phyloP scores from a whole-genome alignment of 1,140 invertebrate species.

The Vanessa tameamea region DNA sequence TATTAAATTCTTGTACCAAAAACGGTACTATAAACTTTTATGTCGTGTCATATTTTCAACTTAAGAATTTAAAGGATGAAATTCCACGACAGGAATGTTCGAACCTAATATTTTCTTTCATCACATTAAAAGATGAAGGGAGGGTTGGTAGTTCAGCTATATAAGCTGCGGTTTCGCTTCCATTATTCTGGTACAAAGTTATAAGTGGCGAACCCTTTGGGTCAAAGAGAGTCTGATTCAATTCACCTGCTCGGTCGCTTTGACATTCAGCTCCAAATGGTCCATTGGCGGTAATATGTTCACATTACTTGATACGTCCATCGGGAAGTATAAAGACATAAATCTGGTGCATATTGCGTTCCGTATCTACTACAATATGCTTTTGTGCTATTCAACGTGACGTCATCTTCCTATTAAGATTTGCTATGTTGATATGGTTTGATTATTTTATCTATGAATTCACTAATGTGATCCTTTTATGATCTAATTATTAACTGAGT shows the following conservation, averaged over 20 bases:
- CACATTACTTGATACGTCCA: constrained; percentile 18
- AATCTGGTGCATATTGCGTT: constrained; percentile 2
- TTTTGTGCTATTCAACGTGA: background rate
- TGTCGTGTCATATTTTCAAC: constrained; percentile 16
- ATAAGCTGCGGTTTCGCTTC: constrained; percentile 28
- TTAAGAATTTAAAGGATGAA: constrained; percentile 29
- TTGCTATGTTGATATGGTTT: background rate
- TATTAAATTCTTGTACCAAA: constrained; percentile 20
- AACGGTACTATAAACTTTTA: constrained; percentile 21
- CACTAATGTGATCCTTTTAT: background rate
- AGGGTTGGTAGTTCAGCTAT: constrained; percentile 26
- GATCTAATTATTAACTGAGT: background rate
- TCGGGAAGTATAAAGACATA: constrained; percentile 22
- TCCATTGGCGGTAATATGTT: constrained; percentile 25
- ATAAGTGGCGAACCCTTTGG: constrained; percentile 31
- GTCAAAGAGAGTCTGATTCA: constrained; percentile 36
- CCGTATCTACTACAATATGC: background rate
- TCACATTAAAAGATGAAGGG: constrained; percentile 22
- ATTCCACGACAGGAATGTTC: constrained; percentile 26
- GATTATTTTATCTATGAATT: background rate
- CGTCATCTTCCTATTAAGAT: background rate
- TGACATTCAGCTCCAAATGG: constrained; percentile 23
- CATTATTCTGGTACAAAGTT: constrained; percentile 35
- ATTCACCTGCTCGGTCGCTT: constrained; percentile 33
- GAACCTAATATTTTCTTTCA: constrained; percentile 33